Conservation (phyloP, 2,113 vertebrate genomes). For the Pelmatolapia mariae region DNA sequence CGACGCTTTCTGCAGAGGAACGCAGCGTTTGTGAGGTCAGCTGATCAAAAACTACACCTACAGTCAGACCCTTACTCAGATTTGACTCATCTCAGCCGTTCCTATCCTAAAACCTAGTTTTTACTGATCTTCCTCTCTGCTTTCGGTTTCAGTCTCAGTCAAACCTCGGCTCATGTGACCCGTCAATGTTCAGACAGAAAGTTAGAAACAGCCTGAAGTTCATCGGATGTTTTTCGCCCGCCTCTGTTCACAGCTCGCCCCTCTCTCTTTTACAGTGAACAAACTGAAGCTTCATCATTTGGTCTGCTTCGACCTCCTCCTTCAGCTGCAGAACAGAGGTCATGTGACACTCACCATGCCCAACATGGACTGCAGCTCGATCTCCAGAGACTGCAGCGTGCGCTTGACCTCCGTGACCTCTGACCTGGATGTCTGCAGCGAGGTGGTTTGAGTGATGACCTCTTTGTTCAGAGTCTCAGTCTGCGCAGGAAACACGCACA, state of each 20-base stretch:
- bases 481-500: slow-evolving; percentile 46
- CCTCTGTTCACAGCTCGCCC: not conserved
- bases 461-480: slow-evolving; percentile 73
- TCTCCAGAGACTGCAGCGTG: slow-evolving; percentile 75
- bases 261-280: not conserved
- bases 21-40: not conserved
- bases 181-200: not conserved
- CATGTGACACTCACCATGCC: slow-evolving; percentile 70
- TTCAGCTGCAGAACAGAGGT: not conserved
- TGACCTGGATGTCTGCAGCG: slow-evolving; percentile 68
- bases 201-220: not conserved
- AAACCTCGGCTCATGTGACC: not conserved
- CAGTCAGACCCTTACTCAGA: not conserved
- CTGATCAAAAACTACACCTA: not conserved
- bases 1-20: slow-evolving; percentile 74
- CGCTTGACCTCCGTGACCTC: slow-evolving; percentile 79
- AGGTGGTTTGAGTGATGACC: slow-evolving; percentile 64
- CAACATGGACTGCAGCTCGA: slow-evolving; percentile 79
- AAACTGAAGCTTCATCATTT: not conserved
- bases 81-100: not conserved
- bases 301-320: not conserved
- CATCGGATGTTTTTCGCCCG: not conserved
- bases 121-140: not conserved
- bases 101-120: not conserved
- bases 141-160: not conserved